Evolutionary conservation across 2,113 vertebrate genomes (phyloP).

Genomic region (Pipa parva): DNA sequence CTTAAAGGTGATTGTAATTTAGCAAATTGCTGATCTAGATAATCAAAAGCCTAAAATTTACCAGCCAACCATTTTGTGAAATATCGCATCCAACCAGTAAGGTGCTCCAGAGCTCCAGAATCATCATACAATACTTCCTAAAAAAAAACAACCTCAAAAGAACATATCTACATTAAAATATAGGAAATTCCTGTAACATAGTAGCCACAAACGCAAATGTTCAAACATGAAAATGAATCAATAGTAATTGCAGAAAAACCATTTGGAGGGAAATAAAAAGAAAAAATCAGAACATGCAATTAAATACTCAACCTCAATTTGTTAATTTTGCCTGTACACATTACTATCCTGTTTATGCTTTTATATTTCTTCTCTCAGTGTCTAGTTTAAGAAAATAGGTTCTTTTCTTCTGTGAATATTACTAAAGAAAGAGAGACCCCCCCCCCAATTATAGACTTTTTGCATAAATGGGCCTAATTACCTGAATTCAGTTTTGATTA

Average conservation of each 20-base stretch:
- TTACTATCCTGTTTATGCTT: slow-evolving; percentile 53
- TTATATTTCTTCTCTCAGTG: slow-evolving; percentile 51
- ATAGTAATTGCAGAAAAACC: slow-evolving; percentile 44
- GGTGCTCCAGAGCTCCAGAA: too few species aligned
- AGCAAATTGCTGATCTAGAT: too few species aligned
- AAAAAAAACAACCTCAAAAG: too few species aligned
- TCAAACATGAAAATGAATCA: slow-evolving; percentile 7
- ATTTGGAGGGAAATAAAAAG: slow-evolving; percentile 53
- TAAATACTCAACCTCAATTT: slow-evolving; percentile 65
- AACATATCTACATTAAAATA: too few species aligned
- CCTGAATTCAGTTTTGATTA: slow-evolving; percentile 85
- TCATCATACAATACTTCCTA: too few species aligned
- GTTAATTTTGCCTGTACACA: slow-evolving; percentile 55
- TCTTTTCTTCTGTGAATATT: slow-evolving; percentile 70
- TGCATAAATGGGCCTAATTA: slow-evolving; percentile 83
- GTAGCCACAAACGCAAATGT: not conserved
- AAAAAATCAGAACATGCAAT: slow-evolving; percentile 60
- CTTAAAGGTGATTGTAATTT: too few species aligned
- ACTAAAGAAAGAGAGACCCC: slow-evolving; percentile 64
- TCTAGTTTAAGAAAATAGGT: slow-evolving; percentile 59
- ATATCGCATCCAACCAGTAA: too few species aligned
- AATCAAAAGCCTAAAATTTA: too few species aligned
- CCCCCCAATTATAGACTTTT: slow-evolving; percentile 72
- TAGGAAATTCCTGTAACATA: not conserved
- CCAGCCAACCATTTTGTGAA: too few species aligned